phyloP scores from a whole-genome alignment of 2,113 vertebrate species.

The Pedetes capensis region DNA sequence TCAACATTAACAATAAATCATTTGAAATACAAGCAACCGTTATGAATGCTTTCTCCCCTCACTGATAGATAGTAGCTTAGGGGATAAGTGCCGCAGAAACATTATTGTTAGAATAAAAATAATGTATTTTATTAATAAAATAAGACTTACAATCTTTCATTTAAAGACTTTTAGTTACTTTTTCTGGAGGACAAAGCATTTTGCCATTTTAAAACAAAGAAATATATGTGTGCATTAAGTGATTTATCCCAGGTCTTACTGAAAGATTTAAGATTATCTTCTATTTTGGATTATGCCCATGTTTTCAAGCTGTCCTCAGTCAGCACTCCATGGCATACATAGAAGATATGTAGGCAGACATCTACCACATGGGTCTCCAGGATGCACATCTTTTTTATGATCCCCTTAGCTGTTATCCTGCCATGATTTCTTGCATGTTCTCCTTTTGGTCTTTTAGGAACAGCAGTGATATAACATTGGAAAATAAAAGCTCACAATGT shows the following conservation, averaged over 20 bases:
- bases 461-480: background rate
- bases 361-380: background rate
- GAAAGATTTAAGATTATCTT: background rate
- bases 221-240: constrained; percentile 37
- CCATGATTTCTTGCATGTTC: background rate
- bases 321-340: too few species aligned
- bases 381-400: background rate
- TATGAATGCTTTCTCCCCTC: constrained; percentile 36
- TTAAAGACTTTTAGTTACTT: constrained; percentile 40
- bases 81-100: background rate
- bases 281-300: background rate
- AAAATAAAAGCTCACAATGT: background rate
- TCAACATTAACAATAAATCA: background rate
- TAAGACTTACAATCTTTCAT: constrained; percentile 16
- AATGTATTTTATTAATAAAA: constrained; percentile 68
- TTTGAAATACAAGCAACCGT: constrained; percentile 22
- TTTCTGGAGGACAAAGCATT: background rate
- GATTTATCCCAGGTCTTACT: constrained; percentile 30
- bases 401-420: background rate
- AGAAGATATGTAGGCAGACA: background rate
- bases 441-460: background rate
- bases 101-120: constrained; percentile 69
- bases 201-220: constrained; percentile 38
- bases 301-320: background rate
- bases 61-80: constrained; percentile 18